These are phyloP conservation scores for Synergus umbraculus DNA, from an alignment of 2,888 invertebrate species.

Conservation along the genomic window DNA sequence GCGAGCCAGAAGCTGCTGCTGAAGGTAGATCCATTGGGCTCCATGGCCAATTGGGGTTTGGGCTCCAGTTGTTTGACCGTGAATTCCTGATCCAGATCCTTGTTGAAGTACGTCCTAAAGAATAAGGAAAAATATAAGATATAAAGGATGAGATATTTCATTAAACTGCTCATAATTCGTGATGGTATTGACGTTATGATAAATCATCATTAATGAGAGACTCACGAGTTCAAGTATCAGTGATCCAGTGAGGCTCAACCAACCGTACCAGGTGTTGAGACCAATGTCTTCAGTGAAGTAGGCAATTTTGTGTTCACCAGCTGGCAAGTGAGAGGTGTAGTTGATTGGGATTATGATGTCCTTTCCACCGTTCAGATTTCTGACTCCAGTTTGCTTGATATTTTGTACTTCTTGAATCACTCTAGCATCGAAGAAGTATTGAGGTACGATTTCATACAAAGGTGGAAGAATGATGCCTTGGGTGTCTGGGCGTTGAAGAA, in stretches of 20 bases:
- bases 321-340: conserved; percentile 78
- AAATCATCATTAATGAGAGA: neutral
- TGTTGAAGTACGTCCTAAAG: neutral
- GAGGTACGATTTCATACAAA: conserved; percentile 86
- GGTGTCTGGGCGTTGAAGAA: conserved; percentile 82
- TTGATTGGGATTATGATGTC: conserved; percentile 82
- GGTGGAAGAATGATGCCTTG: conserved; percentile 84
- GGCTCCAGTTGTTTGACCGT: conserved; percentile 41
- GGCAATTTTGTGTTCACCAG: conserved; percentile 81
- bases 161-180: neutral
- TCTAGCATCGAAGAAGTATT: conserved; percentile 84
- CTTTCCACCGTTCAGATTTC: conserved; percentile 68
- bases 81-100: neutral
- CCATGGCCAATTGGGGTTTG: conserved; percentile 68
- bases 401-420: conserved; percentile 83
- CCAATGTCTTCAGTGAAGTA: conserved; percentile 87
- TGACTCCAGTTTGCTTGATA: conserved; percentile 62
- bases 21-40: conserved; percentile 80
- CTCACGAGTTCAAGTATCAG: conserved; percentile 63
- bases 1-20: conserved; percentile 84
- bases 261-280: conserved; percentile 83
- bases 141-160: neutral
- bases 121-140: neutral
- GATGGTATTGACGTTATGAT: neutral
- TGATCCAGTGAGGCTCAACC: conserved; percentile 81